Evolutionary conservation across 2,113 vertebrate genomes (phyloP), one percentile per base, ranked within the genome.

Genomic region (Hippoglossus stenolepis): DNA sequence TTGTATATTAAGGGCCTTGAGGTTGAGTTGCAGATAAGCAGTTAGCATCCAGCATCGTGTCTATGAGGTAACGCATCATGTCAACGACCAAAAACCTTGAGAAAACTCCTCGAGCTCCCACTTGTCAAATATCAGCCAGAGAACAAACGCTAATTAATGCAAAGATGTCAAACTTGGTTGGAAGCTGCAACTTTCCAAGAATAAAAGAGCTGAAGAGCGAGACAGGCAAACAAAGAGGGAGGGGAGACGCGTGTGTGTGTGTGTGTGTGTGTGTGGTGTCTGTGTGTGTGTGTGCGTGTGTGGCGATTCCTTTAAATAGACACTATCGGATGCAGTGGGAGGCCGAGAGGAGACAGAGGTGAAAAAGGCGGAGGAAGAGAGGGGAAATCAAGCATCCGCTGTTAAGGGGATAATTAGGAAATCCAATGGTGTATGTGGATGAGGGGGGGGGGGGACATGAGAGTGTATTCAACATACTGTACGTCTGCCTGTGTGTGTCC

Each of bases 331-430:
- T 75, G 43, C 63, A 70, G 69, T 2, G 35, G 51, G 65, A 75
- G 64, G 38, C 15, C 1, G 5, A 59, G 6, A 59, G 65, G 74
- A 82, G 75, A 66, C 43, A 54, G 35, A 79, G 74, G 59, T 40
- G 85, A 73, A 83, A 65, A 67, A 72, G 82, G 80, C 0, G 0
- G 56, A 71, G 60, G 40, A 58, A 23, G 62, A 2, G 17, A 80
- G 54, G 23, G 49, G 47, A 54, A 84, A 76, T 64, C 47, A 14
- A 70, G 70, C 69, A 35, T 82, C 58, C 9, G 18, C 74, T 79
- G 74, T 53, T 17, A 72, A 75, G 78, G 49, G 73, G 70, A 26
- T 77, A 61, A 86, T 77, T 66, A 82, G 68, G 66, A 61, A 62
- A 63, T 68, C 23, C 56, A 58, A 67, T 45, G 40, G 47, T 51